Evolutionary conservation across 2,888 invertebrate species (phyloP), one percentile per base, ranked within the genome.

Genomic region (Dolichopus griseipennis): DNA sequence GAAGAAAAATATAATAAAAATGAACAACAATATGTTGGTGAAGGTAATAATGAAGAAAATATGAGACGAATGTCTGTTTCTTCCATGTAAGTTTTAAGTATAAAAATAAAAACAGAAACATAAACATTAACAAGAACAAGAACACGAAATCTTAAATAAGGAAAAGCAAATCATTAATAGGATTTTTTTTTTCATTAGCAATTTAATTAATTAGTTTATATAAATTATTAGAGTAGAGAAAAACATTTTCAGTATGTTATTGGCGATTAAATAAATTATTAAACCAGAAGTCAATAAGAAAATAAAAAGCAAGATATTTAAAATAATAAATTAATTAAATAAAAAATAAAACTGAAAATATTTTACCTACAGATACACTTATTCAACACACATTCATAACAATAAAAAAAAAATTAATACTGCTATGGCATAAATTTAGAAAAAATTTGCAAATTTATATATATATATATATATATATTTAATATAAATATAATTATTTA

Each of bases 21-120:
- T 66, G 21, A 33, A 73, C 72, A 75, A 73, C 74, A 27, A 27
- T 27, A 27, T 27, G 73, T 73, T 73, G 74, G 74, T 74, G 74
- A 74, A 72, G 73, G 72, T 73, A 73, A 73, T 71, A 73, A 70
- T 72, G 72, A 72, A 72, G 73, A 70, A 72, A 73, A 72, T 70
- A 72, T 72, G 70, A 69, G 66, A 68, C 70, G 74, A 72, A 70
- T 73, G 72, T 72, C 72, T 72, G 70, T 74, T 73, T 72, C 72
- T 74, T 74, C 73, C 73, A 73, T 74, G 72, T 73, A 73, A 74
- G 72, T 69, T 69, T 70, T 67, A 71, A 68, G 71, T 68, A 72
- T 71, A 71, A 73, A 72, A 71, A 9, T n/a, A n/a, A n/a, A n/a
- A n/a, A n/a, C n/a, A n/a, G n/a, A n/a, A n/a, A n/a, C n/a, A n/a